Base-by-base conservation (phyloP, 35 echinoderm and acorn worm species). In the Patiria miniata region DNA sequence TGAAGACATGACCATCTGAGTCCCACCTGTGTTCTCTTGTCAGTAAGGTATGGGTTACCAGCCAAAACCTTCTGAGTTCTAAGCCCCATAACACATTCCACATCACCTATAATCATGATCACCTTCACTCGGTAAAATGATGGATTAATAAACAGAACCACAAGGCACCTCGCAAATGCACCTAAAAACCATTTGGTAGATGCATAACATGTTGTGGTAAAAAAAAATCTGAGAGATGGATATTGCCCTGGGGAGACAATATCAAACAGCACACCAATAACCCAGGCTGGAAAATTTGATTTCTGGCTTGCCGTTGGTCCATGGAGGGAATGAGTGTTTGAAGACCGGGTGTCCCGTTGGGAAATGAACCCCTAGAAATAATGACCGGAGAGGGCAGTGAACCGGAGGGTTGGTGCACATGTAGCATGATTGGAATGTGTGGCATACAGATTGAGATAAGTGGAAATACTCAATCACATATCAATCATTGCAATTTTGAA, bases 221-320 rank as follows among this genome's bases (percentile, higher is more conserved):
- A 47, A 47, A 47, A n/a, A n/a, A n/a, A n/a, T n/a, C 42, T 12
- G 4, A 4, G 12, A 47, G 42, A 47, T 47, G 42, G 42, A 47
- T 47, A 6, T 26, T 73, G 65, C 65, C 65, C 65, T 73, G 26
- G 65, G 65, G 65, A 36, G 26, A 23, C 65, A 73, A 73, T 36
- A 73, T 73, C 34, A 73, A 73, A 73, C 7, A 73, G 65, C 65
- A 73, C 65, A 73, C 65, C 65, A 73, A 73, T 32, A 73, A 73
- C 21, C 65, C 26, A 36, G 9, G 23, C 65, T 73, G 65, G 65
- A 73, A 73, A 73, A 73, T 26, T 26, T 73, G 65, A 73, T 34
- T 73, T 73, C 26, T 73, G 65, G 65, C 65, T 69, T 69, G 61
- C 61, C 34, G 61, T 69, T 69, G 61, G 61, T 69, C 21, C 26